Base-by-base conservation (phyloP, 2,113 vertebrate species). In the Stercorarius parasiticus region DNA sequence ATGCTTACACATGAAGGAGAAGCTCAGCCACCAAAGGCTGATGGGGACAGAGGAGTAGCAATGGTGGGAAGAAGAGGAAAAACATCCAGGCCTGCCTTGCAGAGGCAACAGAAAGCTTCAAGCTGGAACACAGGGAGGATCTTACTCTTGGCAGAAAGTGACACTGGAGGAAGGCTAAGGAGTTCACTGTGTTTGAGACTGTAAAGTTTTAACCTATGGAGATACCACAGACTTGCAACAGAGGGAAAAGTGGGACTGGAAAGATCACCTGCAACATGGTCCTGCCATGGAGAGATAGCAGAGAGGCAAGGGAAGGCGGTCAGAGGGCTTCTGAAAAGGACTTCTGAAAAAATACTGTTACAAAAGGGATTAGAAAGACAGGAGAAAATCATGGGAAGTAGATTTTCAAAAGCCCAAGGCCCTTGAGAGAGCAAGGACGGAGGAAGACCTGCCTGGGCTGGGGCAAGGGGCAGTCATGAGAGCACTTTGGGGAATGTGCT, bases 1-100 rank as follows among this genome's bases (percentile, higher is more conserved):
- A 18, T 7, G 5, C 7, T 32, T 43, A 17, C 23, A 13, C 0
- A 0, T 11, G 15, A n/a, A 20, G 10, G 21, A 64, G 50, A 71
- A 61, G 11, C 43, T 73, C 15, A 29, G 50, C 19, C 29, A 29
- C 53, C 1, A 0, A 42, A 78, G 30, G 6, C 23, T 50, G 23
- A 18, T 55, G 38, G 65, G 36, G 36, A 11, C 21, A 26, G 70
- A 67, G 14, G 29, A 50, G 17, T 9, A 77, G 36, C 40, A 42
- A 47, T 20, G 26, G 9, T 49, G 25, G 32, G 25, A 84, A 47
- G 34, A 56, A 67, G 34, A 23, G 25, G 42, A 43, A 82, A 67
- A 91, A 5, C 30, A 69, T 17, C 17, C 22, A 38, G 23, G 15
- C 27, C 29, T 40, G 15, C 34, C 65, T 82, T 81, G 52, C 25